A percentile compares a stretch with the other conserved stretches of the same genome.
Conservation (phyloP, 2,888 invertebrate species). For the Cataglyphis rosenhaueri region DNA sequence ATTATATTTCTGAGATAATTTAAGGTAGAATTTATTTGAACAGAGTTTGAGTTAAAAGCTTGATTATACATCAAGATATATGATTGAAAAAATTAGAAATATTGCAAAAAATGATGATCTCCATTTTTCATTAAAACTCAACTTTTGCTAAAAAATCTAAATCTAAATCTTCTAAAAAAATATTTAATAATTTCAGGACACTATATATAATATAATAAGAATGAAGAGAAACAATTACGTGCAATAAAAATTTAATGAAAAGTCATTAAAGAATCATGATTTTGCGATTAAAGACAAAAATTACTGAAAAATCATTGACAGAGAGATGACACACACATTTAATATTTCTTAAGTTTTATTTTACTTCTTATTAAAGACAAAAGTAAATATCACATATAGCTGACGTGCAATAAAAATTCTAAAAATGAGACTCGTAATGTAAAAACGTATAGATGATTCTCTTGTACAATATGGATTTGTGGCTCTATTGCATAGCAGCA, state of each 20-base stretch:
- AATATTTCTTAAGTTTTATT: neutral
- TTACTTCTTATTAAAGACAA: neutral
- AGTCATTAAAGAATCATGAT: neutral
- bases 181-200: no score
- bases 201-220: neutral
- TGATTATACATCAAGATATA: no score
- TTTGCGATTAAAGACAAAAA: neutral
- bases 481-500: constrained; percentile 32
- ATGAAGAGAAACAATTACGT: neutral
- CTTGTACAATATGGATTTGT: constrained; percentile 40
- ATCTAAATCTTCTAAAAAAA: no score
- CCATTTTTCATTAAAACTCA: no score
- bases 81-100: no score
- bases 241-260: neutral
- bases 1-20: no score
- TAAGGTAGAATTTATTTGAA: no score
- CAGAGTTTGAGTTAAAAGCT: no score
- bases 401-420: neutral
- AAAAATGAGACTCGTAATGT: neutral
- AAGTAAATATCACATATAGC: neutral
- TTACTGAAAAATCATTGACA: neutral
- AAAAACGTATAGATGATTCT: constrained; percentile 41
- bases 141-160: no score
- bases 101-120: no score
- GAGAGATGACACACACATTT: neutral